A percentile compares a stretch with the other conserved stretches of the same genome.
Conservation (phyloP, 2,888 invertebrate species). For the Chouioia cunea region DNA sequence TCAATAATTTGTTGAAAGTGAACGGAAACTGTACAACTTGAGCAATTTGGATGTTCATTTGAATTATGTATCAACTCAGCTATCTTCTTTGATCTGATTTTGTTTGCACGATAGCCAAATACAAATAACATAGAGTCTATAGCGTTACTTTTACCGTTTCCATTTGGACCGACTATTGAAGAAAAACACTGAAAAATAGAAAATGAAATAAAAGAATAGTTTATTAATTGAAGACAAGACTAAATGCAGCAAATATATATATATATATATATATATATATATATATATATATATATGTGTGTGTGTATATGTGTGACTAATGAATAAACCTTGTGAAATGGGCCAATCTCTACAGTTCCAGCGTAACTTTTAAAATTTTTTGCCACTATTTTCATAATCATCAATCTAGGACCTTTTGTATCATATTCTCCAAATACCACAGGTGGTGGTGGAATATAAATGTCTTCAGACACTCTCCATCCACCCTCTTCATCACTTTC, state of each 20-base stretch:
- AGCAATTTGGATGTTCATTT: conserved; percentile 79
- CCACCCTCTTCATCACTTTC: conserved; percentile 74
- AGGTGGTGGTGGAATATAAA: conserved; percentile 85
- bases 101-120: conserved; percentile 95
- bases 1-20: conserved; percentile 88
- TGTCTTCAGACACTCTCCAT: conserved; percentile 78
- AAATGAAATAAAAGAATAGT: not conserved
- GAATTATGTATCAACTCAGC: conserved; percentile 94
- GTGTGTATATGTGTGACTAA: too few relatives aligned
- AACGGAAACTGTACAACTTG: conserved; percentile 87
- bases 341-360: conserved; percentile 85
- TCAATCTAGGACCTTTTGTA: conserved; percentile 83
- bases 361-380: conserved; percentile 98
- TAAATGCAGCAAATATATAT: not conserved
- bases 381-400: conserved; percentile 92
- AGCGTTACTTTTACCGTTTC: conserved; percentile 98
- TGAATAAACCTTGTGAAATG: conserved; percentile 89
- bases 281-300: too few relatives aligned
- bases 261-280: too few relatives aligned
- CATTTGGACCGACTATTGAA: conserved; percentile 97
- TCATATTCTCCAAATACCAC: conserved; percentile 80
- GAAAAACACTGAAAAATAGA: conserved; percentile 85
- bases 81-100: conserved; percentile 96
- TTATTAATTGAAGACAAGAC: not conserved
- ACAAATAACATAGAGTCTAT: conserved; percentile 99